A percentile compares a stretch with the other conserved stretches of the same genome.
Evolutionary conservation across 2,113 vertebrate genomes (phyloP).

Genomic region (Aspidoscelis tigris): DNA sequence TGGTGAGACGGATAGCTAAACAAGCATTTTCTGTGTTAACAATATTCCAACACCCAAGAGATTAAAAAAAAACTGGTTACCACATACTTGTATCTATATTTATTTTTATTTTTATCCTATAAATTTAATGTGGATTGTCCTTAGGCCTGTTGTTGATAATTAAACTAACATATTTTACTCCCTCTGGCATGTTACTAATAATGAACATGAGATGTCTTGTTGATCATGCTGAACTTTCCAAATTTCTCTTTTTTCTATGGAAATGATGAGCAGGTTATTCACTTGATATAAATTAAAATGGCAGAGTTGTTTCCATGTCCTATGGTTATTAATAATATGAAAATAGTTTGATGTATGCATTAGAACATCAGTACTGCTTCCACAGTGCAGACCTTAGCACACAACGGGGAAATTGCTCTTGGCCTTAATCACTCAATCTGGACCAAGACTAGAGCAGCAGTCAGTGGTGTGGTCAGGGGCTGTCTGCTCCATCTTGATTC

Average conservation of each 20-base stretch:
- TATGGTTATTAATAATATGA: conserved; percentile 18
- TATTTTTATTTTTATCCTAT: conserved; percentile 71
- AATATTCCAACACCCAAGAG: conserved; percentile 47
- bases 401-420: too few relatives aligned
- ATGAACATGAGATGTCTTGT: conserved; percentile 48
- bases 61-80: conserved; percentile 64
- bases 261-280: conserved; percentile 31
- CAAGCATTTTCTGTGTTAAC: too few relatives aligned
- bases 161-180: conserved; percentile 71
- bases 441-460: too few relatives aligned
- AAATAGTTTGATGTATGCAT: not conserved
- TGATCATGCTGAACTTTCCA: conserved; percentile 60
- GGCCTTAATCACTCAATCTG: too few relatives aligned
- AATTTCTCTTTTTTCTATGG: conserved; percentile 44
- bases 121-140: conserved; percentile 73
- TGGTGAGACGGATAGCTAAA: too few relatives aligned
- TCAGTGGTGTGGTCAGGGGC: too few relatives aligned
- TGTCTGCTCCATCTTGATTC: too few relatives aligned
- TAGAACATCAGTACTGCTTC: conserved; percentile 1
- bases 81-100: conserved; percentile 72
- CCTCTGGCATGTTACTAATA: conserved; percentile 66
- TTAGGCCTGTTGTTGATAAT: conserved; percentile 73
- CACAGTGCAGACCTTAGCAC: not conserved
- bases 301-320: conserved; percentile 21
- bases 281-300: conserved; percentile 23